phyloP scores from a whole-genome alignment of 1,140 invertebrate genomes.

The Conopomorpha cramerella region DNA sequence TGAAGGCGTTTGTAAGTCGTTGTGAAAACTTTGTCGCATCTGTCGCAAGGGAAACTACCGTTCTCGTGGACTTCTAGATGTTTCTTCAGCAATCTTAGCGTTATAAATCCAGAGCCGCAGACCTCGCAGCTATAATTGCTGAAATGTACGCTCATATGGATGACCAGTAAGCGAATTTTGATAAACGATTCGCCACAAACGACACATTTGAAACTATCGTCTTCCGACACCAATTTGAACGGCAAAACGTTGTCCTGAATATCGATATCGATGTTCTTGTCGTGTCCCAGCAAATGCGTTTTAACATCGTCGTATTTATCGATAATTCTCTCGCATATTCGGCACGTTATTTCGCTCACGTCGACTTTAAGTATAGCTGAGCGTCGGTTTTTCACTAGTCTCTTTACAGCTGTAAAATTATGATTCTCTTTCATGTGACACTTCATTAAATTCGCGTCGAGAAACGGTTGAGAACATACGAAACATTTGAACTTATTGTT shows the following conservation, averaged over 20 bases:
- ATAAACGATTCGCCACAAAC: constrained; percentile 63
- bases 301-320: constrained; percentile 25
- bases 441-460: constrained; percentile 25
- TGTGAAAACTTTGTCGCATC: constrained; percentile 41
- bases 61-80: constrained; percentile 56
- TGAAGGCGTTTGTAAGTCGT: constrained; percentile 35
- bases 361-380: constrained; percentile 45
- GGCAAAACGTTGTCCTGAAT: constrained; percentile 45
- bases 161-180: constrained; percentile 42
- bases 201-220: constrained; percentile 45
- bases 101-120: constrained; percentile 61
- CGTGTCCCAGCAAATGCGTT: constrained; percentile 26
- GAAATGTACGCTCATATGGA: constrained; percentile 51
- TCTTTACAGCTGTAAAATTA: constrained; percentile 27
- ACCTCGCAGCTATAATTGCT: constrained; percentile 51
- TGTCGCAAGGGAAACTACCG: constrained; percentile 40
- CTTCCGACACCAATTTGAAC: constrained; percentile 26
- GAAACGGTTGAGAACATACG: constrained; percentile 32
- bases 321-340: constrained; percentile 21
- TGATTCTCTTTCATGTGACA: constrained; percentile 37
- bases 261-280: constrained; percentile 31
- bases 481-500: constrained; percentile 52
- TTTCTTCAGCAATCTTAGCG: constrained; percentile 56
- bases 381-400: constrained; percentile 33
- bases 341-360: constrained; percentile 28